Percentiles rank a stretch among this genome's conserved stretches.
phyloP scores from a whole-genome alignment of 2,888 invertebrate species.

The Lasioglossum zephyrum region DNA sequence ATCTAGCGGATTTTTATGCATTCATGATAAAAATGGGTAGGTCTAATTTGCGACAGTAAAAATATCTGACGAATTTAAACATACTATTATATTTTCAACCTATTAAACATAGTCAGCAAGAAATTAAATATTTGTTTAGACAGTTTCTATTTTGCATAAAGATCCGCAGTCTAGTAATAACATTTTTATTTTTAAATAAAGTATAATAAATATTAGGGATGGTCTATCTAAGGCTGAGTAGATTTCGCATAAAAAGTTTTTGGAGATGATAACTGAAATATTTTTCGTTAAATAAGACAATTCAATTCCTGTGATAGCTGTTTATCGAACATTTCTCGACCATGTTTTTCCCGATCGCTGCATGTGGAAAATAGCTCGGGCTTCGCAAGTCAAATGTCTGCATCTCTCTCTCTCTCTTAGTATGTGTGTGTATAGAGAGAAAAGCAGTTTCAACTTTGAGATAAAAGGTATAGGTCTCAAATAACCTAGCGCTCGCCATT shows the following conservation, averaged over 20 bases:
- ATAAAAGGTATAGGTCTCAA: conserved; percentile 8
- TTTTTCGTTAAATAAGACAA: background rate
- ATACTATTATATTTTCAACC: too few species aligned
- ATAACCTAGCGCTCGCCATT: conserved; percentile 1
- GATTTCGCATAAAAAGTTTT: background rate
- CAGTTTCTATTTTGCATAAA: too few species aligned
- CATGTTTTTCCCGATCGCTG: conserved; percentile 1
- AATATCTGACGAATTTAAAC: too few species aligned
- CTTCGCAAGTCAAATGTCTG: background rate
- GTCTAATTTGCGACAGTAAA: too few species aligned
- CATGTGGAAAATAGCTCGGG: background rate
- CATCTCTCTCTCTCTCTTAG: background rate
- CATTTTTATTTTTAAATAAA: background rate
- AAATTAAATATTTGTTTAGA: too few species aligned
- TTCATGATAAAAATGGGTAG: too few species aligned
- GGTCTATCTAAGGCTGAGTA: background rate
- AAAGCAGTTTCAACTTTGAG: conserved; percentile 13
- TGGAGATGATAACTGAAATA: background rate
- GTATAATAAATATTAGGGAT: background rate
- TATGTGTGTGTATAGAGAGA: background rate
- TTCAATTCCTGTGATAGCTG: background rate
- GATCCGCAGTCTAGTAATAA: background rate
- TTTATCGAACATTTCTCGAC: background rate
- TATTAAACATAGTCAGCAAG: too few species aligned
- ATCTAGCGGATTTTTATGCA: too few species aligned